Conservation (phyloP, 2,797 vertebrate genomes). For the Schizopygopsis malacanthus region DNA sequence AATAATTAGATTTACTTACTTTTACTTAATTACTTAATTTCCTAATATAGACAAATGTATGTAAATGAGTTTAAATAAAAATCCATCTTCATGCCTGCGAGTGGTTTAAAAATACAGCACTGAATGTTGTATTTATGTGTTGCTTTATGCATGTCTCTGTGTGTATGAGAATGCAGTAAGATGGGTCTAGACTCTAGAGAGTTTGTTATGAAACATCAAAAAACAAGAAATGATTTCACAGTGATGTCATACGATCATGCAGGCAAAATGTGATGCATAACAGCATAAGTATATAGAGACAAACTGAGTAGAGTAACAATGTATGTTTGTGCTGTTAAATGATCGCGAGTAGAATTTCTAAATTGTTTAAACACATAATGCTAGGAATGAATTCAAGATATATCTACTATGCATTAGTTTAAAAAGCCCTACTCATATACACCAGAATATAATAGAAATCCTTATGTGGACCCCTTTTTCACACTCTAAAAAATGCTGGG, state of each 20-base stretch:
- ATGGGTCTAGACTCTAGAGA: background rate
- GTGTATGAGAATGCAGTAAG: background rate
- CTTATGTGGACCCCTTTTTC: background rate
- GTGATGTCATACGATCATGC: background rate
- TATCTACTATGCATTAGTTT: background rate
- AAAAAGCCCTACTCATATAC: background rate
- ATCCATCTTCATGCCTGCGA: background rate
- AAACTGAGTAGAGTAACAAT: background rate
- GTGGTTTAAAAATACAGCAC: conserved; percentile 25
- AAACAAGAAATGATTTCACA: conserved; percentile 20
- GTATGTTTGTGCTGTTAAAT: background rate
- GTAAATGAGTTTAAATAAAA: background rate
- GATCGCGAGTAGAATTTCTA: background rate
- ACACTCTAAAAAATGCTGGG: too few relatives aligned
- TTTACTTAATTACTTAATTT: background rate
- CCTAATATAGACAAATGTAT: background rate
- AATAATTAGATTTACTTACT: background rate
- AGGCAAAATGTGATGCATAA: background rate
- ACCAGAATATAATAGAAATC: background rate
- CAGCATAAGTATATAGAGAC: background rate
- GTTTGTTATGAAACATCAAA: conserved; percentile 25
- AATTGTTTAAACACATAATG: background rate
- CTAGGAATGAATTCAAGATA: background rate
- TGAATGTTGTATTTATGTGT: conserved; percentile 11
- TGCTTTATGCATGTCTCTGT: background rate